Percentiles rank a stretch among this genome's conserved stretches.
phyloP scores from a whole-genome alignment of 2,888 invertebrate species.

The Abrostola tripartita region DNA sequence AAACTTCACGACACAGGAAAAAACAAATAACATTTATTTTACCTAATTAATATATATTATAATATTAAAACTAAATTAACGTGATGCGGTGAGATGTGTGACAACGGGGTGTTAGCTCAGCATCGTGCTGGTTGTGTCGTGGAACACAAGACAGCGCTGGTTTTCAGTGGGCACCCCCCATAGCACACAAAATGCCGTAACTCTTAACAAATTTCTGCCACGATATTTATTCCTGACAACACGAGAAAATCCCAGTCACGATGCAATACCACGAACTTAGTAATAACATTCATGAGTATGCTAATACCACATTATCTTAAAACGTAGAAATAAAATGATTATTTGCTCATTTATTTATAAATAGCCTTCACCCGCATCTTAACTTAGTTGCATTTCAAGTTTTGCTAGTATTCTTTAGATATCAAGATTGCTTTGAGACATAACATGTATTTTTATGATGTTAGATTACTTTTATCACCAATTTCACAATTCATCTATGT shows the following conservation, averaged over 20 bases:
- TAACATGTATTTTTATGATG: no score
- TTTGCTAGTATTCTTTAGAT: conserved; percentile 16
- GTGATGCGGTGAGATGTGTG: no score
- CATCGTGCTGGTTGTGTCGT: no score
- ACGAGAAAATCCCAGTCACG: background rate
- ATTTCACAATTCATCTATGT: no score
- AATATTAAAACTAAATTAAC: no score
- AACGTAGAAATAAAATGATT: conserved; percentile 22
- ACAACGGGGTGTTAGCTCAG: no score
- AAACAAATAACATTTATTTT: no score
- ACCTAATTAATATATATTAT: no score
- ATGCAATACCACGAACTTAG: background rate
- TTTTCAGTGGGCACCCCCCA: no score
- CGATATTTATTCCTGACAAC: background rate
- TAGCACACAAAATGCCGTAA: background rate
- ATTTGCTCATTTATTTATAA: conserved; percentile 19
- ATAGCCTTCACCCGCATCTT: conserved; percentile 36
- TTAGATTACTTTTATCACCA: no score
- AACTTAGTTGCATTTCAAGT: conserved; percentile 25
- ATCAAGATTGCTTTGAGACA: conserved; percentile 7
- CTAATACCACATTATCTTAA: conserved; percentile 40
- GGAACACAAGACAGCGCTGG: no score
- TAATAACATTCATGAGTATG: conserved; percentile 18
- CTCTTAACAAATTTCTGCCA: background rate
- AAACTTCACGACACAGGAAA: no score